Evolutionary conservation across 2,888 invertebrate species (phyloP).

Genomic region (Apantesis nais): DNA sequence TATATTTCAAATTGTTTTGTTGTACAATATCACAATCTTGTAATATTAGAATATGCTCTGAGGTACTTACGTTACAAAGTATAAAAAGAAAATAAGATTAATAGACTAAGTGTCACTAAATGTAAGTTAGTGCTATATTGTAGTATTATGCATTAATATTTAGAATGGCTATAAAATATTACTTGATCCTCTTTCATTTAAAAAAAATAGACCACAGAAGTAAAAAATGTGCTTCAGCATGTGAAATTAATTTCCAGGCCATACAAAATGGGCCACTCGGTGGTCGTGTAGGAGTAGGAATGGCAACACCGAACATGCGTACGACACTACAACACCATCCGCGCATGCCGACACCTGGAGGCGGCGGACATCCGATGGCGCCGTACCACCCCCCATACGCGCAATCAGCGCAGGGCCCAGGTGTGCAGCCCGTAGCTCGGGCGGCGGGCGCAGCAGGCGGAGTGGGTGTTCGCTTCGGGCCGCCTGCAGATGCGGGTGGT

Average conservation of each 20-base stretch:
- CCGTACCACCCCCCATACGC: constrained; percentile 86
- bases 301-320: constrained; percentile 58
- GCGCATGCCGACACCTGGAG: constrained; percentile 78
- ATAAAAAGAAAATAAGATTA: too few species aligned
- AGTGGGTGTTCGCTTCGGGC: constrained; percentile 83
- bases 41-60: too few species aligned
- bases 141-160: too few species aligned
- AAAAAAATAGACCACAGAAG: not conserved
- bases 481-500: constrained; percentile 85
- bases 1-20: too few species aligned
- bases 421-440: constrained; percentile 79
- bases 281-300: constrained; percentile 79
- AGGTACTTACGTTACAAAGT: too few species aligned
- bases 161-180: too few species aligned
- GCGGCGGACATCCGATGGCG: constrained; percentile 84
- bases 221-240: not conserved
- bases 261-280: constrained; percentile 93
- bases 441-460: constrained; percentile 83
- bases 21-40: too few species aligned
- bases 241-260: constrained; percentile 66
- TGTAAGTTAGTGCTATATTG: too few species aligned
- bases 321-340: constrained; percentile 49
- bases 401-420: constrained; percentile 79
- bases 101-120: too few species aligned
- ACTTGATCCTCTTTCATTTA: too few species aligned